A percentile compares a stretch with the other conserved stretches of the same genome.
These are phyloP conservation scores for Pandemis cinnamomeana DNA, from an alignment of 2,888 invertebrate species.

Conservation along the genomic window DNA sequence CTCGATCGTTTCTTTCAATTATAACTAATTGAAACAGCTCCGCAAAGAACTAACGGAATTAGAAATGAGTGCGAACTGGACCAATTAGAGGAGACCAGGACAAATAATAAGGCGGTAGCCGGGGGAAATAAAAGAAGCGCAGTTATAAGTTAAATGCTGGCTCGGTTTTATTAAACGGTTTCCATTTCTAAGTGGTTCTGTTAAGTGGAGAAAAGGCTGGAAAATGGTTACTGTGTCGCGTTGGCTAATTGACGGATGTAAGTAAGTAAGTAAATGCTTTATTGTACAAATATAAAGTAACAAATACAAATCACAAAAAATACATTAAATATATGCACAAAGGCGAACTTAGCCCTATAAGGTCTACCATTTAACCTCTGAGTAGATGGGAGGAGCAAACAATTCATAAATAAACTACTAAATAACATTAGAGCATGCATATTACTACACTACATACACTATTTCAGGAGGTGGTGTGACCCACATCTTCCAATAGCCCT, in stretches of 20 bases:
- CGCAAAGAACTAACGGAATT: slow-evolving; percentile 16
- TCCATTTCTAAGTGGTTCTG: slow-evolving; percentile 8
- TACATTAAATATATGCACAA: not conserved
- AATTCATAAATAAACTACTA: too few species aligned
- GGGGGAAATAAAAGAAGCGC: slow-evolving; percentile 12
- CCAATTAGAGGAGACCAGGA: slow-evolving; percentile 19
- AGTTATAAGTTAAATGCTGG: slow-evolving; percentile 9
- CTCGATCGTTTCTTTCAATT: slow-evolving; percentile 1
- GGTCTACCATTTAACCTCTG: too few species aligned
- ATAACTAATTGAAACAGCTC: not conserved
- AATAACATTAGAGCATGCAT: too few species aligned
- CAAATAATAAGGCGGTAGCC: slow-evolving; percentile 13
- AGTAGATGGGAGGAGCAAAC: not conserved
- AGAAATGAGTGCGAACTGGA: slow-evolving; percentile 16
- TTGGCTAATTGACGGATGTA: not conserved
- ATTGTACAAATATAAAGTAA: too few species aligned
- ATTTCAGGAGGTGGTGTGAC: too few species aligned
- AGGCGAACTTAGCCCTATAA: too few species aligned
- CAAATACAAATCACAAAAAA: too few species aligned
- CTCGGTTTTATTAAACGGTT: slow-evolving; percentile 5
- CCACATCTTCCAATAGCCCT: too few species aligned
- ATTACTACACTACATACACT: too few species aligned
- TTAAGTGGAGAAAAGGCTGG: not conserved
- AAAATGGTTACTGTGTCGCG: too few species aligned
- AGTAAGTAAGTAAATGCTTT: too few species aligned